These are phyloP conservation scores for Diadema setosum DNA, from an alignment of 35 echinoderm and acorn worm genomes.

Conservation along the genomic window DNA sequence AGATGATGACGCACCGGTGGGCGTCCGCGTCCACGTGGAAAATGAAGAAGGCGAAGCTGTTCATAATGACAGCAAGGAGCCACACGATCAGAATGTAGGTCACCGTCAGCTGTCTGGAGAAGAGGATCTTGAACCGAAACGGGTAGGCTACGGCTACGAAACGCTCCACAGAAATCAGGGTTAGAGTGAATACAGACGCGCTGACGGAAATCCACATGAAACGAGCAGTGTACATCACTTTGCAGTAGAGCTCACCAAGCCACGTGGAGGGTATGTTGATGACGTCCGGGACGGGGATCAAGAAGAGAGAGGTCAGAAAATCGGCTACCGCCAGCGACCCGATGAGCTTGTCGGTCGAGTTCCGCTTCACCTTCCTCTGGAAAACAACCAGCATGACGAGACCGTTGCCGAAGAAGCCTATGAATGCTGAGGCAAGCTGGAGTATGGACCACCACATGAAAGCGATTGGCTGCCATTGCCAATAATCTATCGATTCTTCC, in stretches of 20 bases:
- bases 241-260: slow-evolving; percentile 33
- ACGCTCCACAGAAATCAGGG: slow-evolving; percentile 31
- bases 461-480: no score
- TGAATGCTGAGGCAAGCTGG: background rate
- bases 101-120: slow-evolving; percentile 16
- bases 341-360: background rate
- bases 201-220: slow-evolving; percentile 44
- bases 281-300: slow-evolving; percentile 5
- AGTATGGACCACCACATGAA: background rate
- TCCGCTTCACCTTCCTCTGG: background rate
- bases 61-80: slow-evolving; percentile 22
- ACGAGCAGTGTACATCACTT: background rate
- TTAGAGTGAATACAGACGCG: slow-evolving; percentile 37
- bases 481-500: no score
- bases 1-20: background rate
- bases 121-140: background rate
- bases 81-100: background rate
- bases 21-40: background rate
- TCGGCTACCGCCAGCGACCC: slow-evolving; percentile 29
- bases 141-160: slow-evolving; percentile 37
- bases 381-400: background rate
- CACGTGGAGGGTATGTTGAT: background rate
- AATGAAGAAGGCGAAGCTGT: slow-evolving; percentile 16
- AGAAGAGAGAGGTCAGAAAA: slow-evolving; percentile 20
- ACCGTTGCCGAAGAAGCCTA: background rate